Conservation (phyloP, 2,888 invertebrate genomes). For the Phrixothrix hirtus region DNA sequence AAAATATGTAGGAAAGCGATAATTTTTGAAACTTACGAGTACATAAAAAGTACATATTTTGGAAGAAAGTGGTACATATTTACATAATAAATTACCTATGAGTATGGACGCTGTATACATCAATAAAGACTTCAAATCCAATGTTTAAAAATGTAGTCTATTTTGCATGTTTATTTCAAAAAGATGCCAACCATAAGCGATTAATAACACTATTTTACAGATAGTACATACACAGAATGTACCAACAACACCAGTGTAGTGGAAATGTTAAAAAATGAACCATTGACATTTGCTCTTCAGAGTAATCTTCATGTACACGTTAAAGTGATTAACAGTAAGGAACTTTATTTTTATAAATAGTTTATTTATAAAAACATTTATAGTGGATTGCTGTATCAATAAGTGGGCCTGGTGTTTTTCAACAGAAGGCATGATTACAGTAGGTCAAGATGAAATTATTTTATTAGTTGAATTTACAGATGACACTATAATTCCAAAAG, state of each 20-base stretch:
- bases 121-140: no score
- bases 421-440: conserved; percentile 74
- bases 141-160: no score
- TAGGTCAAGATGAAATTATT: conserved; percentile 82
- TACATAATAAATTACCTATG: no score
- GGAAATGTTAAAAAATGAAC: conserved; percentile 63
- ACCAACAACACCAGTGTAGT: conserved; percentile 62
- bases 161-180: no score
- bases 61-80: no score
- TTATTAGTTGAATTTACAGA: conserved; percentile 71
- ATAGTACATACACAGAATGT: conserved; percentile 60
- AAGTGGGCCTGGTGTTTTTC: conserved; percentile 76
- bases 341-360: conserved; percentile 9
- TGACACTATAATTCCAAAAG: conserved; percentile 67
- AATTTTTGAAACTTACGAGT: no score
- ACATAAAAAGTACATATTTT: no score
- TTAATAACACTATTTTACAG: conserved; percentile 46
- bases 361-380: conserved; percentile 35
- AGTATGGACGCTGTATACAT: no score
- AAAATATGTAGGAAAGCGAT: no score
- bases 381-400: conserved; percentile 78
- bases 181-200: no score
- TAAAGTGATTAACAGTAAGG: conserved; percentile 76
- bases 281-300: conserved; percentile 73
- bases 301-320: conserved; percentile 74